These are phyloP conservation scores for Leptatherina wallacei DNA, from an alignment of 2,797 vertebrate genomes.

Conservation along the genomic window DNA sequence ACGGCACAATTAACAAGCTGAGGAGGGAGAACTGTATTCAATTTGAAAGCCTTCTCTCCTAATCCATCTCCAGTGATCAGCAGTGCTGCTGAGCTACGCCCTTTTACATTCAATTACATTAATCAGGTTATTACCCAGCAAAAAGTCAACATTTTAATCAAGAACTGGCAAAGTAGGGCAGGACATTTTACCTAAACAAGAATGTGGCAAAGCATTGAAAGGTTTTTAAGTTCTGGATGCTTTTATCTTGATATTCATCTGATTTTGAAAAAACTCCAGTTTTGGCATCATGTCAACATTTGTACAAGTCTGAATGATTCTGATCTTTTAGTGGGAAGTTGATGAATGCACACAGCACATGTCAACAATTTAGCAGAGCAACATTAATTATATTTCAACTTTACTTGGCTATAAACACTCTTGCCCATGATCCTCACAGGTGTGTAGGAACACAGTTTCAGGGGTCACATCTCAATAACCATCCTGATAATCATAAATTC, in stretches of 20 bases:
- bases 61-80: slow-evolving; percentile 99
- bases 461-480: slow-evolving; percentile 57
- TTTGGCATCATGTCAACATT: slow-evolving; percentile 33
- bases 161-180: slow-evolving; percentile 88
- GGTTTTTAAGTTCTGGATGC: slow-evolving; percentile 1
- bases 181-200: slow-evolving; percentile 67
- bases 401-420: slow-evolving; percentile 47
- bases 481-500: slow-evolving; percentile 52
- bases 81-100: slow-evolving; percentile 92
- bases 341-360: slow-evolving; percentile 29
- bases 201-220: slow-evolving; percentile 30
- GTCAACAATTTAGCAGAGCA: slow-evolving; percentile 32
- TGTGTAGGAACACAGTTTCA: slow-evolving; percentile 69
- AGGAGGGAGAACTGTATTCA: slow-evolving; percentile 97
- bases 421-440: slow-evolving; percentile 65
- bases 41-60: slow-evolving; percentile 99
- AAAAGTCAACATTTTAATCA: slow-evolving; percentile 99
- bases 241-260: slow-evolving; percentile 23
- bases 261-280: slow-evolving; percentile 14
- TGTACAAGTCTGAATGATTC: slow-evolving; percentile 30
- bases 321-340: slow-evolving; percentile 35
- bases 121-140: slow-evolving; percentile 99
- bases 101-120: slow-evolving; percentile 99
- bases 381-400: slow-evolving; percentile 7
- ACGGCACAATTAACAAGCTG: slow-evolving; percentile 98